Base-by-base conservation (phyloP, 2,888 invertebrate species). In the Sylvicola cinctus region DNA sequence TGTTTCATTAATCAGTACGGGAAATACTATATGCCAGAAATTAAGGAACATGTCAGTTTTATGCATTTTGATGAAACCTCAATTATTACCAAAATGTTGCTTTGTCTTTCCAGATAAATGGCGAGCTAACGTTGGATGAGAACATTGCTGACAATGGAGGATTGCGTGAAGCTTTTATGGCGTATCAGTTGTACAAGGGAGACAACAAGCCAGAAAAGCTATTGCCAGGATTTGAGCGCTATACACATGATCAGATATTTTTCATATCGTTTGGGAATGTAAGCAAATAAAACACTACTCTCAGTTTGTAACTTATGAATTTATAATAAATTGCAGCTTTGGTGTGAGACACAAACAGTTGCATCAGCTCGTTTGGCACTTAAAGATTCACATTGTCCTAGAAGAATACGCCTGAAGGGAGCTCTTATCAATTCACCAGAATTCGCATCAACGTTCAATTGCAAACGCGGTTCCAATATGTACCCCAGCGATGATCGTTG, bases 1-100 rank as follows among this genome's bases (percentile, higher is more conserved):
- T 93, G 91, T 51, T 88, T 93, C 49, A 62, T 88, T 12, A 67
- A 81, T 29, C 88, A 91, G 50, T 91, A 90, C 49, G 70, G 68
- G 31, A 58, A 57, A 14, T 79, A 69, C 46, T 71, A 71, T 42
- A 46, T 79, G 16, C 55, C 68, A 1, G 73, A 75, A 48, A 59
- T 75, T 2, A 61, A 62, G 20, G 62, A 65, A 47, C 62, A 70
- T 47, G 76, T 75, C 49, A 62, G 65, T 55, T 25, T 10, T 8
- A 37, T n/a, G n/a, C n/a, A n/a, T n/a, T n/a, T 14, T 30, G 14
- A 17, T 16, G 15, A 16, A 23, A 13, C 28, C 12, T 30, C 33
- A 39, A 29, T 6, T 13, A 10, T 16, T 23, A 31, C n/a, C 16
- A 15, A 16, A 11, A 14, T 7, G n/a, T 16, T 31, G 6, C 8